These are phyloP conservation scores for Tachysurus vachellii DNA, from an alignment of 2,113 vertebrate species.

Conservation along the genomic window DNA sequence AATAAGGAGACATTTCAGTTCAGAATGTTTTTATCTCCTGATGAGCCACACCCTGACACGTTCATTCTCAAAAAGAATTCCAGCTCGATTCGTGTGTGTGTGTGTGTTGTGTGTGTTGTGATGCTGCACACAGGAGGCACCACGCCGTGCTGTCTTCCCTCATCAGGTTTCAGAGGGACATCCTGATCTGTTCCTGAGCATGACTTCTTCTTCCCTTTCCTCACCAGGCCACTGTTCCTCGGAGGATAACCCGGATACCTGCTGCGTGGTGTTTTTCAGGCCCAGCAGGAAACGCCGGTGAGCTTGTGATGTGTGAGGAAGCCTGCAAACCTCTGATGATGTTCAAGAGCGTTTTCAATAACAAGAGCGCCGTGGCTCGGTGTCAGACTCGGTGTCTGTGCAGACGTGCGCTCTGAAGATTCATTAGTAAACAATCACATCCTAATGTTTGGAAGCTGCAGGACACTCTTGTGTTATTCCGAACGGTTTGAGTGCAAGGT, in stretches of 20 bases:
- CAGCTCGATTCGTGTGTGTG: not conserved
- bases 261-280: slow-evolving; percentile 57
- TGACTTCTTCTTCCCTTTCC: slow-evolving; percentile 62
- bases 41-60: not conserved
- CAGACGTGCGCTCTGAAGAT: not conserved
- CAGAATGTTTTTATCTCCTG: not conserved
- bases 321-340: slow-evolving; percentile 53
- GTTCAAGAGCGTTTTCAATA: slow-evolving; percentile 58
- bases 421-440: slow-evolving; percentile 19
- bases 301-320: slow-evolving; percentile 60
- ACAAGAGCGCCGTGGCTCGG: slow-evolving; percentile 28
- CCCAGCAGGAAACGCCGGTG: slow-evolving; percentile 30
- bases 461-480: not conserved
- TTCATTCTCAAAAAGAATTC: not conserved
- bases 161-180: slow-evolving; percentile 58
- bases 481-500: not conserved
- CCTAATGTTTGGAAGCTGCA: not conserved
- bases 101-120: not conserved
- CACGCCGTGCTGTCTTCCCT: not conserved
- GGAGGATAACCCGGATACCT: slow-evolving; percentile 72
- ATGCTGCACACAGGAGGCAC: slow-evolving; percentile 22
- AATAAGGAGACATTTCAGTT: not conserved
- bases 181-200: slow-evolving; percentile 54
- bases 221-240: slow-evolving; percentile 62
- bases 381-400: not conserved